Evolutionary conservation across 2,888 invertebrate genomes (phyloP), one percentile per base, ranked within the genome.

Genomic region (Phengaris alcon): DNA sequence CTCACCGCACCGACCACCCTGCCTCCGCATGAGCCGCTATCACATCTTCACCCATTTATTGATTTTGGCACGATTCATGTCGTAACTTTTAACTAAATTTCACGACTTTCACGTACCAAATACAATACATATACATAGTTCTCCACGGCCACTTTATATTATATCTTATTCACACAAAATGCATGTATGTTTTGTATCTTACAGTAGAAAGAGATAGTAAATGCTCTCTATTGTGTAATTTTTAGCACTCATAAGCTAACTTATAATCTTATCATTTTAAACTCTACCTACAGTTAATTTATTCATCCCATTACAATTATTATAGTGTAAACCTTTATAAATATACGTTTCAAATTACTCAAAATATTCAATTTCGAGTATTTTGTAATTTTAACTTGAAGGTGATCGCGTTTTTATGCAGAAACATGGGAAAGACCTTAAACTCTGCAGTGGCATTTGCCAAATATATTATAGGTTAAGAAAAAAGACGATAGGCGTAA

Each of bases 1-100:
- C 54, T 57, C 75, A 6, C n/a, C 46, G 15, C 76, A 13, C 35
- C 72, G 51, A 52, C 12, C 48, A 54, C 52, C 52, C 72, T 69
- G 22, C 72, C 72, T 52, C 72, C 48, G 69, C 69, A 69, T 69
- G 69, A 72, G 10, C 7, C 22, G 15, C 51, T 52, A 44, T 8
- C n/a, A 48, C 46, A 69, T 48, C 46, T 12, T 22, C 13, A 51
- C 70, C 22, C 70, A 12, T 72, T 72, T 72, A 72, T 72, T 54
- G 72, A 72, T 72, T 72, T 72, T 72, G 72, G 72, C 72, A 72
- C 72, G 35, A 52, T 52, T 54, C 35, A 72, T 72, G 72, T 72
- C 72, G 54, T 54, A 13, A 22, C 13, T 35, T 72, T 72, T 35
- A 22, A 22, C 51, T 12, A 15, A 35, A 54, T 54, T 72, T 72